phyloP scores from a whole-genome alignment of 2,797 vertebrate genomes.

The Falco biarmicus region DNA sequence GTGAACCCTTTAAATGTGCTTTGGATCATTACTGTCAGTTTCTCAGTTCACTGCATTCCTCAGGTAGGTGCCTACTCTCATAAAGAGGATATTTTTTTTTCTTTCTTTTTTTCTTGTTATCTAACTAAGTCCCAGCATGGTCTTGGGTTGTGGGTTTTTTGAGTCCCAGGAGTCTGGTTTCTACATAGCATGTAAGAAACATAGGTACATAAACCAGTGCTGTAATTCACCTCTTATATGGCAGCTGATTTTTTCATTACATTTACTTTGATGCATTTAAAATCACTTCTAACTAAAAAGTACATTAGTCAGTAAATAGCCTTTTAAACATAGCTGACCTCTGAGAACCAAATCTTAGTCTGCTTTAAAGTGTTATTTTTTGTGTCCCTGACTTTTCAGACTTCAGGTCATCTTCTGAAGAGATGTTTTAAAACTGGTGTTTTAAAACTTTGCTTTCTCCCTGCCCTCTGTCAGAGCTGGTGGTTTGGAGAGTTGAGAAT shows the following conservation, averaged over 20 bases:
- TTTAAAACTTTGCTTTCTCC: not conserved
- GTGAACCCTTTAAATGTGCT: not conserved
- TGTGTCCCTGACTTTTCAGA: not conserved
- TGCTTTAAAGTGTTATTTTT: not conserved
- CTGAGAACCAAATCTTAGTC: not conserved
- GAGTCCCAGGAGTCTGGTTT: not conserved
- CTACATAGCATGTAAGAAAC: not conserved
- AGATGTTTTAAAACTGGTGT: not conserved
- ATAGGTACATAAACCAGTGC: not conserved
- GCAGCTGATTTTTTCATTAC: not conserved
- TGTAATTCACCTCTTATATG: not conserved
- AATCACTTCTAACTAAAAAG: not conserved
- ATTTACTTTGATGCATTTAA: not conserved
- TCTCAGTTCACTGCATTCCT: not conserved
- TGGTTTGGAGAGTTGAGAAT: not conserved
- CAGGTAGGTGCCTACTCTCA: not conserved
- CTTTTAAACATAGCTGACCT: not conserved
- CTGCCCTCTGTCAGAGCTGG: not conserved
- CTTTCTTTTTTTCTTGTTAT: fast-evolving
- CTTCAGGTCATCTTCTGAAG: not conserved
- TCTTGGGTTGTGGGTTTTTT: not conserved
- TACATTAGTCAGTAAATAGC: not conserved
- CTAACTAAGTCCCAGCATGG: not conserved
- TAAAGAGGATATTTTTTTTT: not conserved
- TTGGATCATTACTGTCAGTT: not conserved